Conservation (phyloP, 2,797 vertebrate species). For the Borostomias antarcticus region DNA sequence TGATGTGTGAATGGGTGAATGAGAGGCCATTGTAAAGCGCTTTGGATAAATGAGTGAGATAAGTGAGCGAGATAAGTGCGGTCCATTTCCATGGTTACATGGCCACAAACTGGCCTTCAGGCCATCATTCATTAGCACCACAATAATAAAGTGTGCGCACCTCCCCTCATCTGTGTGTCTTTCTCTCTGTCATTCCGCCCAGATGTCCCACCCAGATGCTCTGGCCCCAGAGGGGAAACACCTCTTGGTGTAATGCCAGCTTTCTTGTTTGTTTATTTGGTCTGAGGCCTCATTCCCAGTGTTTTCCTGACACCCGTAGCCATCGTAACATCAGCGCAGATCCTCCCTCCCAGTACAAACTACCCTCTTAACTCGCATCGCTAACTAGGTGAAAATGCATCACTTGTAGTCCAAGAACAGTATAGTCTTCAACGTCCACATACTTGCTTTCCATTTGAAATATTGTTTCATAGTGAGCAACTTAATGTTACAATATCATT, state of each 20-base stretch:
- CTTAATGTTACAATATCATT: background rate
- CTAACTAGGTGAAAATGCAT: background rate
- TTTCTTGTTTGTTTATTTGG: conserved; percentile 12
- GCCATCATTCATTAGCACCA: background rate
- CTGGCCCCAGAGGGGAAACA: background rate
- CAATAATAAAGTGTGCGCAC: background rate
- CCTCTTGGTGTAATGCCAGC: conserved; percentile 14
- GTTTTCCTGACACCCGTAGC: background rate
- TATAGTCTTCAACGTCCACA: too few relatives aligned
- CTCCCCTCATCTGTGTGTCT: background rate
- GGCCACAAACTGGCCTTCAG: background rate
- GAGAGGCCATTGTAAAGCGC: background rate
- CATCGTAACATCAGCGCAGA: background rate
- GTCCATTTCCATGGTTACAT: background rate
- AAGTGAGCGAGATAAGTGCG: background rate
- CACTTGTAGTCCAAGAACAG: too few relatives aligned
- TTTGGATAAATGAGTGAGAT: background rate
- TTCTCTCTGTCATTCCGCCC: background rate
- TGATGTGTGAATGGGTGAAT: too few relatives aligned
- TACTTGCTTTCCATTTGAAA: too few relatives aligned
- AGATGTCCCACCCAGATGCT: conserved; percentile 29
- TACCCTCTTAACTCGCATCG: background rate
- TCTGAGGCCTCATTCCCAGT: background rate
- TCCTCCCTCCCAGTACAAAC: background rate
- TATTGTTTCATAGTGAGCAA: too few relatives aligned